These are phyloP conservation scores for Mesochorus sp. DNA, from an alignment of 2,888 invertebrate genomes.

Conservation along the genomic window DNA sequence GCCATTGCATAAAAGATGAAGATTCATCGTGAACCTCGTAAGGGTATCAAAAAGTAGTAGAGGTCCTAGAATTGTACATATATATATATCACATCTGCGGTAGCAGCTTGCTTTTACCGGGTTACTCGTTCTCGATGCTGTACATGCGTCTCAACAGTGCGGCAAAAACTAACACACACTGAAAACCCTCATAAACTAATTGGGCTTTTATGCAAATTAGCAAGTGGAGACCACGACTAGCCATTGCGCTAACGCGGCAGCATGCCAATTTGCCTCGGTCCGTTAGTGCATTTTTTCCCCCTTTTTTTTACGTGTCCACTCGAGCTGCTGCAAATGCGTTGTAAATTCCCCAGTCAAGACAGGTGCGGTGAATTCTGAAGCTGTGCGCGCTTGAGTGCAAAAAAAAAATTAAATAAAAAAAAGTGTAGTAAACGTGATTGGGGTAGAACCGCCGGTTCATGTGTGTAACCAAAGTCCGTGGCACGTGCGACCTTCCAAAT, in stretches of 20 bases:
- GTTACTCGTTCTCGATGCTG: conserved; percentile 13
- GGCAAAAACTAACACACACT: conserved; percentile 22
- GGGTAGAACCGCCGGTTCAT: neutral
- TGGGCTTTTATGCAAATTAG: conserved; percentile 67
- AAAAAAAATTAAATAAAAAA: conserved; percentile 23
- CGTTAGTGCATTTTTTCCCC: conserved; percentile 56
- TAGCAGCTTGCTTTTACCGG: neutral
- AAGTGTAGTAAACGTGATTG: conserved; percentile 14
- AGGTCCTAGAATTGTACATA: neutral
- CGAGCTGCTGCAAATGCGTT: conserved; percentile 38
- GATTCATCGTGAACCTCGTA: conserved; percentile 6
- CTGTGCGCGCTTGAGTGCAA: conserved; percentile 1
- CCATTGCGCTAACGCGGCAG: conserved; percentile 53
- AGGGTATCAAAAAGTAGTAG: conserved; percentile 23
- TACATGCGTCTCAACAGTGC: conserved; percentile 6
- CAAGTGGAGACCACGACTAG: conserved; percentile 44
- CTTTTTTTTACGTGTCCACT: conserved; percentile 10
- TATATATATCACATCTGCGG: neutral
- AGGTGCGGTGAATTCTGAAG: conserved; percentile 48
- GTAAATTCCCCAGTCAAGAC: conserved; percentile 45
- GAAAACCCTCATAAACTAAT: conserved; percentile 67
- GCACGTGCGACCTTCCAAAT: conserved; percentile 39
- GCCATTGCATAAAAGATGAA: conserved; percentile 3
- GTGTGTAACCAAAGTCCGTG: neutral
- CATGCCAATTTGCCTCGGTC: conserved; percentile 65